A percentile compares a stretch with the other conserved stretches of the same genome.
Evolutionary conservation across 2,888 invertebrate species (phyloP).

Genomic region (Drosophila phalerata): DNA sequence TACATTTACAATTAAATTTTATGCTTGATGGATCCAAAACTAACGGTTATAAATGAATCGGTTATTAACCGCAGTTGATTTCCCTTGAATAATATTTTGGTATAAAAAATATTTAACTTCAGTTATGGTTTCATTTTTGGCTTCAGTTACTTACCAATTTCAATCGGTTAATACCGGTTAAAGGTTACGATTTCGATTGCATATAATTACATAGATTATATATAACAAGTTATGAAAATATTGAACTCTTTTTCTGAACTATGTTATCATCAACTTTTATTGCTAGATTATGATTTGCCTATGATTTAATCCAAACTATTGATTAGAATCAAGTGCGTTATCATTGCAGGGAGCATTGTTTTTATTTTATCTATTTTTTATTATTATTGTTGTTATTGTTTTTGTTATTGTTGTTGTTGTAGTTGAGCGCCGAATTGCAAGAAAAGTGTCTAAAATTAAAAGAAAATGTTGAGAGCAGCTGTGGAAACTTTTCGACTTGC

Average conservation of each 20-base stretch:
- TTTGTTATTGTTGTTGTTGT: slow-evolving; percentile 20
- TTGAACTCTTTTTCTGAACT: neutral
- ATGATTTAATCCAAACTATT: neutral
- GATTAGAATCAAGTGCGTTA: slow-evolving; percentile 37
- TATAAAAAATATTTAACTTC: too few species aligned
- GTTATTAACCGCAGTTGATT: too few species aligned
- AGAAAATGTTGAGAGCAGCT: slow-evolving; percentile 62
- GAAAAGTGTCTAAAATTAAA: slow-evolving; percentile 64
- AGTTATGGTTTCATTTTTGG: too few species aligned
- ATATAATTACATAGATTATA: too few species aligned
- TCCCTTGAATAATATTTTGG: too few species aligned
- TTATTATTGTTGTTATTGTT: slow-evolving; percentile 2
- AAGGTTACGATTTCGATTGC: too few species aligned
- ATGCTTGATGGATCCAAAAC: too few species aligned
- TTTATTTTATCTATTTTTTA: slow-evolving; percentile 5
- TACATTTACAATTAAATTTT: too few species aligned
- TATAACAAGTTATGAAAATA: too few species aligned
- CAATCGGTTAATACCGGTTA: too few species aligned
- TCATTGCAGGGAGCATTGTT: slow-evolving; percentile 43
- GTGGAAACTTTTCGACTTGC: slow-evolving; percentile 46
- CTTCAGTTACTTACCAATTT: too few species aligned
- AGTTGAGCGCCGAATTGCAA: slow-evolving; percentile 24
- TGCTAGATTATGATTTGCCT: neutral
- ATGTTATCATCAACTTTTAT: neutral
- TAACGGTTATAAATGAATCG: too few species aligned